Base-by-base conservation (phyloP, 2,888 invertebrate species). In the Luffia ferchaultella region DNA sequence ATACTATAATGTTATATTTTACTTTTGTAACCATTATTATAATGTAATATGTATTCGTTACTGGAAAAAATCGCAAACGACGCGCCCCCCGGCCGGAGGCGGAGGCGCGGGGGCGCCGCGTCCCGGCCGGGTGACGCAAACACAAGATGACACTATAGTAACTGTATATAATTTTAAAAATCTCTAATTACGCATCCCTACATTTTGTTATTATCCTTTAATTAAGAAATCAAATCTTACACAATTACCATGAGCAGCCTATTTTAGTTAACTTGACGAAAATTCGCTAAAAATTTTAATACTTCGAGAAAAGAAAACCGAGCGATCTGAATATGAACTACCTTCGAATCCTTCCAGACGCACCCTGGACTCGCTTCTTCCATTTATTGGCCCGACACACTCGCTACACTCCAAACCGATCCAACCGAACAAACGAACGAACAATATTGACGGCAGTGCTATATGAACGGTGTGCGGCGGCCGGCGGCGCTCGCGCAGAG, bases 121-220 rank as follows among this genome's bases (percentile, higher is more conserved):
- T n/a, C 46, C 42, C 18, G 17, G 45, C 18, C 45, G 2, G 41
- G 17, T 19, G 49, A 20, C 43, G 30, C 42, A 58, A 70, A 74
- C 70, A 69, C 72, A 73, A 78, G 63, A 64, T 74, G 68, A 76
- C 73, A 70, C 76, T 82, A 83, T 79, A 46, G 74, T 83, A 79
- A 83, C 80, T 80, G 82, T 82, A 83, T n/a, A n/a, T 83, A 82
- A 80, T 80, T 82, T 83, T 82, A 80, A 82, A 83, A 83, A 82
- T 45, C 65, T 79, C 83, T 83, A 83, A 82, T 83, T 82, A 83
- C 80, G 83, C 83, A 76, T 79, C 70, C 72, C 83, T 83, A 83
- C 80, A 71, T 79, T 76, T 82, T 78, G 77, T 82, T 83, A 82
- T 82, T 82, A 83, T 82, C 78, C 59, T 82, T 82, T 80, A 82